Conservation (phyloP, 1,140 invertebrate genomes). For the Halesus radiatus region DNA sequence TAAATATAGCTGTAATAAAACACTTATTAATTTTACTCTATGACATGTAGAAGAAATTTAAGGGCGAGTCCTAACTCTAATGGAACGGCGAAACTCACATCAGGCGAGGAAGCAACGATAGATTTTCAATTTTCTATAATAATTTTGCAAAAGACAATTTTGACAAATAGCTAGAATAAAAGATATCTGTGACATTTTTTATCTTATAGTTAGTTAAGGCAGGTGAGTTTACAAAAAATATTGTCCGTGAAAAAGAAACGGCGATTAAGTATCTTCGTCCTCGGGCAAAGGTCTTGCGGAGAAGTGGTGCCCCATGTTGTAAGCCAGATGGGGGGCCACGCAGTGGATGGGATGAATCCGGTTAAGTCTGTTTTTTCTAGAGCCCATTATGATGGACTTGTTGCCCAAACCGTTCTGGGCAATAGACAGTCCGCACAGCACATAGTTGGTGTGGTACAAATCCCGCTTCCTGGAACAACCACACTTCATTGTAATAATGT, state of each 20-base stretch:
- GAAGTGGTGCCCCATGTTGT: conserved; percentile 66
- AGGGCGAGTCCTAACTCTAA: background rate
- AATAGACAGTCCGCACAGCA: conserved; percentile 93
- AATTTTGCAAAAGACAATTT: background rate
- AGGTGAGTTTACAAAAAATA: conserved; percentile 16
- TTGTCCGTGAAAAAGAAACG: background rate
- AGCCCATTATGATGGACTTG: conserved; percentile 63
- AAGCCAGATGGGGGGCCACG: conserved; percentile 66
- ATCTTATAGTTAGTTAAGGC: conserved; percentile 5
- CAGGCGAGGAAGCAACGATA: too few species aligned
- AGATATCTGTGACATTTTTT: conserved; percentile 1
- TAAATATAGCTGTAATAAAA: conserved; percentile 2
- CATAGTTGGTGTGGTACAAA: conserved; percentile 97
- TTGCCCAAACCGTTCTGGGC: conserved; percentile 85
- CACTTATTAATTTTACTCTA: background rate
- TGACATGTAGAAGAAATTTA: background rate
- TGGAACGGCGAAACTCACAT: background rate
- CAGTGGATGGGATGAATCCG: conserved; percentile 67
- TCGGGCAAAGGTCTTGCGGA: background rate
- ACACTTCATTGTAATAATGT: conserved; percentile 21
- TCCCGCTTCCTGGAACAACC: conserved; percentile 81
- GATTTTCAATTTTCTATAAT: background rate
- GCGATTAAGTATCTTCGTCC: background rate
- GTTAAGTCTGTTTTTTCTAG: conserved; percentile 65
- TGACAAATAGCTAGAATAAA: background rate